Evolutionary conservation across 2,888 invertebrate genomes (phyloP).

Genomic region (Drosophila diplacantha): DNA sequence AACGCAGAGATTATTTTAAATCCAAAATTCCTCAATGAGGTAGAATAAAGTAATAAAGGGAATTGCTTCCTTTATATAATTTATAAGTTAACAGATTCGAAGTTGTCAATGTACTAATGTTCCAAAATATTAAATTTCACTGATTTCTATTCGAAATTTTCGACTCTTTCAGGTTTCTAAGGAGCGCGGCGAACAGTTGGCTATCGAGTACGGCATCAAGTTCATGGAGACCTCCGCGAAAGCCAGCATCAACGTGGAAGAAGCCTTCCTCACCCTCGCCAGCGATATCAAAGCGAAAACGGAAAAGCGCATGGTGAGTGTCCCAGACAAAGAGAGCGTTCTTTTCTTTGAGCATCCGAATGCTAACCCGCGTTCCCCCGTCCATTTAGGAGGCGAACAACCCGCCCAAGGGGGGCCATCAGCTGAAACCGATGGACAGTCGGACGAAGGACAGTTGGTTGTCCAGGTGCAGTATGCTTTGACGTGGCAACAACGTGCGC

Average conservation of each 20-base stretch:
- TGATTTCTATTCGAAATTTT: background rate
- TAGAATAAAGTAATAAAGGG: background rate
- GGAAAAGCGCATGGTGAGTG: constrained; percentile 95
- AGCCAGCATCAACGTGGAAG: constrained; percentile 97
- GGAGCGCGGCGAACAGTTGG: constrained; percentile 97
- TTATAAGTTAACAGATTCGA: background rate
- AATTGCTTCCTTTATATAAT: background rate
- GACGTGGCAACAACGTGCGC: constrained; percentile 81
- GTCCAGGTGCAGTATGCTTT: constrained; percentile 91
- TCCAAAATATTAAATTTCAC: background rate
- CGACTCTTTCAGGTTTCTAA: constrained; percentile 85
- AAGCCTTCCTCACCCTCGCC: constrained; percentile 97
- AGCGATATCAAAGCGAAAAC: constrained; percentile 98
- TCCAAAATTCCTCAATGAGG: background rate
- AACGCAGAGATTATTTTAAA: background rate
- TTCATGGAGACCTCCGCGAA: constrained; percentile 99
- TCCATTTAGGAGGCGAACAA: constrained; percentile 89
- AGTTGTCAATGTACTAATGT: background rate
- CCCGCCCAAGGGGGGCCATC: constrained; percentile 90
- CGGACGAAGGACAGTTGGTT: constrained; percentile 91
- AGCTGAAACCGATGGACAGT: constrained; percentile 87
- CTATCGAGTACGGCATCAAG: constrained; percentile 98
- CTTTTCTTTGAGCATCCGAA: no score
- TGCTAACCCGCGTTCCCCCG: background rate
- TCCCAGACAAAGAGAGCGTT: constrained; percentile 8